Base-by-base conservation (phyloP, 1,140 invertebrate species). In the Caenorhabditis inopinata region DNA sequence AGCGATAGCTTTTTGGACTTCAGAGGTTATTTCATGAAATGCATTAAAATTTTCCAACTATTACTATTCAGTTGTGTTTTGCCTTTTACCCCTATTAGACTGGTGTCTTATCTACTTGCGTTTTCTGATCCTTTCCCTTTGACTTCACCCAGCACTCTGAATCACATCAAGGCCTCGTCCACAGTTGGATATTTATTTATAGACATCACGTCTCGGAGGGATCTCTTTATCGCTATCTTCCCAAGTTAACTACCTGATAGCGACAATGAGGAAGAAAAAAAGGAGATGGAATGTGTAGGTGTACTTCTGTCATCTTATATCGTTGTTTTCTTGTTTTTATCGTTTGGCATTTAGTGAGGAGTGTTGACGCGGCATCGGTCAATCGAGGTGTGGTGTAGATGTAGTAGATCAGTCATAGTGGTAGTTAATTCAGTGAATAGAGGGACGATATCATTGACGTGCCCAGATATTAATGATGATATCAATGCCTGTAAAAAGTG, bases 231-330 rank as follows among this genome's bases (percentile, higher is more conserved):
- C 58, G 23, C 32, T 42, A 29, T 68, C 58, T 51, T 16, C 18
- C n/a, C 18, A 32, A 32, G 35, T 68, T 68, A 68, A 68, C 58
- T 21, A 38, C 38, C 58, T 68, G 58, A 68, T 68, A 68, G 58
- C 32, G 58, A 68, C 58, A 68, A n/a, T n/a, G n/a, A 68, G 58
- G 58, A 68, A 68, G 32, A 68, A 68, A 68, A 68, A 68, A 68
- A 32, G 21, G 58, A 68, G 38, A 68, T 68, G 58, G 58, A 68
- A 68, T 68, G 58, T 68, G 58, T 68, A 68, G 58, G 35, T 68
- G 58, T 68, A 68, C 58, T 68, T 68, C 58, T 42, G 38, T 68
- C 51, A 58, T 58, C 51, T 58, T 16, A 5, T 51, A 18, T 25
- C 21, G 12, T 32, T 32, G 29, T 58, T 25, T 58, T 23, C 51